A percentile compares a stretch with the other conserved stretches of the same genome.
Evolutionary conservation across 23 tunicate species (phyloP).

Genomic region (Diplosoma virens): DNA sequence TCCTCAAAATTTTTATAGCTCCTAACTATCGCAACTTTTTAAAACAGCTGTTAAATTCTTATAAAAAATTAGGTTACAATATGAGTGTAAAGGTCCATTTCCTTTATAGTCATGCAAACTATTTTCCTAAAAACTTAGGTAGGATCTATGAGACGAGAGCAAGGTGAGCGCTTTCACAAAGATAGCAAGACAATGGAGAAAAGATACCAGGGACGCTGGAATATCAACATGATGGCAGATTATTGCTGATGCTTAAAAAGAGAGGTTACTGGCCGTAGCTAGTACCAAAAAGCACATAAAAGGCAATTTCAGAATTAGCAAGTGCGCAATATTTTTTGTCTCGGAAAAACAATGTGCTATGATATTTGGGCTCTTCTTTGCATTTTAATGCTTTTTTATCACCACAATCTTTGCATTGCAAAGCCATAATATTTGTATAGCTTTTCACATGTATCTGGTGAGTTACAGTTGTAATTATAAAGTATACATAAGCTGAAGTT

Average conservation of each 20-base stretch:
- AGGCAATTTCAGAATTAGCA: conserved; percentile 19
- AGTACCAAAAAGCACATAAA: conserved; percentile 13
- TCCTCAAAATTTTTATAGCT: neutral
- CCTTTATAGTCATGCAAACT: conserved; percentile 10
- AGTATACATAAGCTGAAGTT: conserved; percentile 6
- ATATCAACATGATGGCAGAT: conserved; percentile 36
- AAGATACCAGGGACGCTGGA: conserved; percentile 14
- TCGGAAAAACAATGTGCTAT: neutral
- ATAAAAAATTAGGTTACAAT: conserved; percentile 10
- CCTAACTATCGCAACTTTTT: conserved; percentile 6
- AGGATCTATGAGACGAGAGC: conserved; percentile 1
- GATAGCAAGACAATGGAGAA: conserved; percentile 3
- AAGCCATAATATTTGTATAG: neutral
- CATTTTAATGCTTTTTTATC: neutral
- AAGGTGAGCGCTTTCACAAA: conserved; percentile 29
- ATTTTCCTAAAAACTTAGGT: conserved; percentile 20
- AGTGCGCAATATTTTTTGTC: conserved; percentile 8
- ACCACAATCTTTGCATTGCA: conserved; percentile 1
- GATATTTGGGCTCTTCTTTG: conserved; percentile 1
- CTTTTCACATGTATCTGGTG: neutral
- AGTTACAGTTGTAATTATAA: neutral
- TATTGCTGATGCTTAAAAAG: conserved; percentile 10
- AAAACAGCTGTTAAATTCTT: conserved; percentile 11
- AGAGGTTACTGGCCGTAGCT: conserved; percentile 9
- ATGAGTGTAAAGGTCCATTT: conserved; percentile 30